Percentiles rank a stretch among this genome's conserved stretches.
phyloP scores from a whole-genome alignment of 2,888 invertebrate genomes.

The Frankliniella fusca region DNA sequence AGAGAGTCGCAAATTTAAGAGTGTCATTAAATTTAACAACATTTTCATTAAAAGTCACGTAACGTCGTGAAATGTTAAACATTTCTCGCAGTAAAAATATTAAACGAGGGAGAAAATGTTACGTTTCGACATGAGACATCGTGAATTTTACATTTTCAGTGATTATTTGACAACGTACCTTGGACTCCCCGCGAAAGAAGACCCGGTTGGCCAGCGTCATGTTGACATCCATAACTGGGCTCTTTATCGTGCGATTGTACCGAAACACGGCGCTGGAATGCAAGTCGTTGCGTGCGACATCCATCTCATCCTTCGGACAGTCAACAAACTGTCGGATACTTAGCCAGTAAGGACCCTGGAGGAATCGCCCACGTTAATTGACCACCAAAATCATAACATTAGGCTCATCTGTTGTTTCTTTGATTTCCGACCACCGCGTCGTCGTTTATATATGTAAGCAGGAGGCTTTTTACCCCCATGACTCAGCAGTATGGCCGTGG shows the following conservation, averaged over 20 bases:
- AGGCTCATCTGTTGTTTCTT: too few species aligned
- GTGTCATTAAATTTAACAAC: too few species aligned
- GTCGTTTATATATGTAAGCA: too few species aligned
- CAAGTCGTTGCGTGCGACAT: neutral
- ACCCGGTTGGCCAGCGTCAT: neutral
- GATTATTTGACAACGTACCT: neutral
- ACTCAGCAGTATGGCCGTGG: too few species aligned
- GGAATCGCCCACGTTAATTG: neutral
- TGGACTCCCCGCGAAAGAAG: neutral
- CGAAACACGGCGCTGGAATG: neutral
- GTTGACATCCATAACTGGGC: neutral
- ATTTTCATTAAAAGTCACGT: too few species aligned
- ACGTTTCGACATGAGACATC: neutral
- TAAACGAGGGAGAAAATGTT: neutral
- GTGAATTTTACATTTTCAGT: neutral
- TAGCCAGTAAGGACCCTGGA: neutral
- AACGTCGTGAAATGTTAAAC: too few species aligned
- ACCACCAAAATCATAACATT: too few species aligned
- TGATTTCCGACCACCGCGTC: too few species aligned
- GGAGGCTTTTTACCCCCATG: too few species aligned
- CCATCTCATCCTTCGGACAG: neutral
- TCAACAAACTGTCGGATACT: neutral
- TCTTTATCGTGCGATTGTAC: neutral
- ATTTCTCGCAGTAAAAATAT: too few species aligned
- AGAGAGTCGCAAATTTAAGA: too few species aligned